Percentiles rank a stretch among this genome's conserved stretches.
Conservation (phyloP, 1,140 invertebrate species). For the Pollicipes pollicipes region DNA sequence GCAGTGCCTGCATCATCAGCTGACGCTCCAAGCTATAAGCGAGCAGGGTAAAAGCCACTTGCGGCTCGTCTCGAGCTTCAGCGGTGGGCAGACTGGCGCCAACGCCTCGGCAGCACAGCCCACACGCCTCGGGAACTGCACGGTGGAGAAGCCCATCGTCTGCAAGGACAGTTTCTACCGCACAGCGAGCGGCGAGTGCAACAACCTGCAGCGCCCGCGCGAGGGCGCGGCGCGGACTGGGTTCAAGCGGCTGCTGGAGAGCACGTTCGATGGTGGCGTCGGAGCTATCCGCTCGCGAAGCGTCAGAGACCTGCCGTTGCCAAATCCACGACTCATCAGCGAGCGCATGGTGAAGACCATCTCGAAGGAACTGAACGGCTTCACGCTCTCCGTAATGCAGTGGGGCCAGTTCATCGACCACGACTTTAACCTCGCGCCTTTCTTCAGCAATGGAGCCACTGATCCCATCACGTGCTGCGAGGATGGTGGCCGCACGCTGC, state of each 20-base stretch:
- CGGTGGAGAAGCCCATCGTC: background rate
- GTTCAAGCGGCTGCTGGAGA: slow-evolving; percentile 64
- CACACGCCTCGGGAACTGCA: background rate
- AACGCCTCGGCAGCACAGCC: background rate
- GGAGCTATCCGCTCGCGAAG: slow-evolving; percentile 42
- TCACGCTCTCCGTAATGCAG: slow-evolving; percentile 47
- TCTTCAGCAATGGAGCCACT: slow-evolving; percentile 6
- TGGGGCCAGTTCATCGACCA: slow-evolving; percentile 69
- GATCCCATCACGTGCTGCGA: slow-evolving; percentile 17
- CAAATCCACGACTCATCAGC: slow-evolving; percentile 53
- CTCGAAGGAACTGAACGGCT: slow-evolving; percentile 18
- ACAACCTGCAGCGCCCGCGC: slow-evolving; percentile 69
- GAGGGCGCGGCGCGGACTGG: slow-evolving; percentile 68
- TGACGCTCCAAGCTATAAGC: background rate
- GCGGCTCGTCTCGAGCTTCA: background rate
- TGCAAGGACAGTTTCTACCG: slow-evolving; percentile 54
- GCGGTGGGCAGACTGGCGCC: too few species aligned
- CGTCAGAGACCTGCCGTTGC: slow-evolving; percentile 28
- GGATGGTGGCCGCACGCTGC: slow-evolving; percentile 6
- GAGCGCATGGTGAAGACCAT: slow-evolving; percentile 31
- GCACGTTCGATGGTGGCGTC: slow-evolving; percentile 72
- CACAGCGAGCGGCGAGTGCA: slow-evolving; percentile 75
- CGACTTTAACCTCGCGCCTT: slow-evolving; percentile 40
- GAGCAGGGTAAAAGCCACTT: background rate
- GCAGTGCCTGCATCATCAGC: background rate